Percentiles rank a stretch among this genome's conserved stretches.
These are phyloP conservation scores for Thamnophis sirtalis DNA, from an alignment of 2,113 vertebrate genomes.

Conservation along the genomic window DNA sequence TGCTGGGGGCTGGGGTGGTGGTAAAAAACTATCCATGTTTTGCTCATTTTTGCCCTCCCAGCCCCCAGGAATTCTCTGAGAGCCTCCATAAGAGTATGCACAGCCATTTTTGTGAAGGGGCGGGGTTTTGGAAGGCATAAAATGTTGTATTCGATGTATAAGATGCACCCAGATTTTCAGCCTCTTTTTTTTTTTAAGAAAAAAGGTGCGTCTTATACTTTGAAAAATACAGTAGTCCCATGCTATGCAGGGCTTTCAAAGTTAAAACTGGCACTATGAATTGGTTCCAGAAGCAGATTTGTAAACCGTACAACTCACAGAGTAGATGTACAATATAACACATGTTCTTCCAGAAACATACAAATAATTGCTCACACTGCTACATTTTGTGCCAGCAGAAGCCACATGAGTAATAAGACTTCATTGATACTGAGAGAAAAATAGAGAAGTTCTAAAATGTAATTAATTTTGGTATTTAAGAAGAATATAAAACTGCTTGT, in stretches of 20 bases:
- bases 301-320: not conserved
- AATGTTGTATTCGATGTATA: too few species aligned
- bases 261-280: not conserved
- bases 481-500: not conserved
- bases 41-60: too few species aligned
- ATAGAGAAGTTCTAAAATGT: not conserved
- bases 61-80: too few species aligned
- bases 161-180: too few species aligned
- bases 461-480: too few species aligned
- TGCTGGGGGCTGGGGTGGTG: too few species aligned
- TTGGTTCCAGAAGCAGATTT: not conserved
- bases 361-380: not conserved
- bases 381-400: not conserved
- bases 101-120: too few species aligned
- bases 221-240: not conserved
- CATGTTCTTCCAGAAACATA: not conserved
- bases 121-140: too few species aligned
- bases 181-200: too few species aligned
- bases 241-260: not conserved
- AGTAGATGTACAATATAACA: not conserved
- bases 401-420: not conserved
- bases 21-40: too few species aligned
- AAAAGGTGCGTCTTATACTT: too few species aligned
- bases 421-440: not conserved
- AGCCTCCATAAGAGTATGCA: too few species aligned